Conservation (phyloP, 2,797 vertebrate species). For the Gymnopithys bicolor region DNA sequence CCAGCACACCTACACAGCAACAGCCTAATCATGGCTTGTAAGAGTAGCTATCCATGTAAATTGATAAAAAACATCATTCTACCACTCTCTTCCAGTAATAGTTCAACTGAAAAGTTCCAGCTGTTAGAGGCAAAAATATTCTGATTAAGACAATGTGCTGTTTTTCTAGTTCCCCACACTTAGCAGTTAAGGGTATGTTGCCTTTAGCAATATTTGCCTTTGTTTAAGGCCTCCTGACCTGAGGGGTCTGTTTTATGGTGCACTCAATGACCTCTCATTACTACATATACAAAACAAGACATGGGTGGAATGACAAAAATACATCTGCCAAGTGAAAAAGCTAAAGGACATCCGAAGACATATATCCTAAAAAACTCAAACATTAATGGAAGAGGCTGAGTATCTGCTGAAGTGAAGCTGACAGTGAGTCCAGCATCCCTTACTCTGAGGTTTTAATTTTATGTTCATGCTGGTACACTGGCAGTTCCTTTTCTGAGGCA, state of each 20-base stretch:
- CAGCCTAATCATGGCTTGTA: not conserved
- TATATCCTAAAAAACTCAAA: not conserved
- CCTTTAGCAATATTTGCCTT: constrained; percentile 55
- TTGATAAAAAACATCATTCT: constrained; percentile 12
- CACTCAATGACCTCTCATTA: not conserved
- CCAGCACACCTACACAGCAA: constrained; percentile 5
- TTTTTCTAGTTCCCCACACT: constrained; percentile 31
- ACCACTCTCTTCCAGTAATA: not conserved
- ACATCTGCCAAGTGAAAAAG: not conserved
- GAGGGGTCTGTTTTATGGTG: not conserved
- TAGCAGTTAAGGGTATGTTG: constrained; percentile 8
- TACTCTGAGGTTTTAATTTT: not conserved
- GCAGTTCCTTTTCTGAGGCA: not conserved
- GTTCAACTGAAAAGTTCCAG: constrained; percentile 12
- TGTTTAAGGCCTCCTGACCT: constrained; percentile 22
- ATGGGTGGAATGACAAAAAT: not conserved
- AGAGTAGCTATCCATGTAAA: not conserved
- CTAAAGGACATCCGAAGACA: not conserved
- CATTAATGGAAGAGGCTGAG: not conserved
- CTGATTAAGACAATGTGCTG: constrained; percentile 3
- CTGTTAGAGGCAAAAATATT: constrained; percentile 8
- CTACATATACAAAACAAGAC: not conserved
- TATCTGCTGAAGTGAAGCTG: not conserved
- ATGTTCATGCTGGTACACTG: not conserved
- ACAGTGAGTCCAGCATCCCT: not conserved